Conservation (phyloP, 2,113 vertebrate species). For the Tursiops truncatus region DNA sequence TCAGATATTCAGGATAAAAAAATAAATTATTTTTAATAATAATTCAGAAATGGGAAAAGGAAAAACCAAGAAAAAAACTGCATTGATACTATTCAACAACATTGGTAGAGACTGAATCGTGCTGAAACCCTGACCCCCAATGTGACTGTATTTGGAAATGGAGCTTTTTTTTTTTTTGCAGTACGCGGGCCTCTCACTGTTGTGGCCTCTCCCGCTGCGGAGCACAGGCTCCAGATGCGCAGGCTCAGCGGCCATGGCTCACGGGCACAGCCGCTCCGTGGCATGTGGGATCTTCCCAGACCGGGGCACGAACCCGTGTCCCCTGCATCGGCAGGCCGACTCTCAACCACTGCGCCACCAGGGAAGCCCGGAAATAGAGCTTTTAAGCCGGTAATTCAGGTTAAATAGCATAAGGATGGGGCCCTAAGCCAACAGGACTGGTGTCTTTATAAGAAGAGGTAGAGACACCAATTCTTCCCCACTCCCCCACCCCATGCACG, state of each 20-base stretch:
- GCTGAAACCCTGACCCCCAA: neutral
- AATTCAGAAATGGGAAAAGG: slow-evolving; percentile 11
- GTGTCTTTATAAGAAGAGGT: neutral
- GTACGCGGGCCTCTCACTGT: too few relatives aligned
- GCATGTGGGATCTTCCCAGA: too few relatives aligned
- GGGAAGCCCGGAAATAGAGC: too few relatives aligned
- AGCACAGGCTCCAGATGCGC: too few relatives aligned
- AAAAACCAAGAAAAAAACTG: neutral
- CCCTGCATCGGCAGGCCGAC: too few relatives aligned
- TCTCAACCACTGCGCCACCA: too few relatives aligned
- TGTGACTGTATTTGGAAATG: neutral
- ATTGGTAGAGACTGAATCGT: neutral
- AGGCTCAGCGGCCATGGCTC: too few relatives aligned
- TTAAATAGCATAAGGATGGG: neutral
- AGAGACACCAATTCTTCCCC: neutral
- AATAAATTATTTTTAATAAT: neutral
- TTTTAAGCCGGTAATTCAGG: neutral
- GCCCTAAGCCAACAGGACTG: neutral
- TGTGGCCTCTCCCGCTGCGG: too few relatives aligned
- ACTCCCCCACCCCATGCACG: accelerated
- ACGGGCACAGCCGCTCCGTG: accelerated
- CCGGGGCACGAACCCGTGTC: accelerated
- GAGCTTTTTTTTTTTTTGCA: too few relatives aligned
- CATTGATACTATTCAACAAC: neutral
- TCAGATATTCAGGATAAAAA: neutral